These are phyloP conservation scores for Drosophila burlai DNA, from an alignment of 1,140 invertebrate genomes.

Conservation along the genomic window DNA sequence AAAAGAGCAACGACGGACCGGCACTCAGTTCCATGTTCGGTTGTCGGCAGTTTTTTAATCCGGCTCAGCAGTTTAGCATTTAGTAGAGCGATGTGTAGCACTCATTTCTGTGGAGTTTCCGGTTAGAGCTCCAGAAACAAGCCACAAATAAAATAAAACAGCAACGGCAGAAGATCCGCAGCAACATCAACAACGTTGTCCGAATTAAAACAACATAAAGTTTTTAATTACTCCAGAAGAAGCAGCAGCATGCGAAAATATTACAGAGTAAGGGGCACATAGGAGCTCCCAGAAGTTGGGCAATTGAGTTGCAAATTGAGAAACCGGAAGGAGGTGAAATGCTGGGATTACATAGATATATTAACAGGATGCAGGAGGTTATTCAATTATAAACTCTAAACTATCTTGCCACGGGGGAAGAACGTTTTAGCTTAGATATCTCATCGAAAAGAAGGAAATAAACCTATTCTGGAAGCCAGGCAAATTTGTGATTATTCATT, in stretches of 20 bases:
- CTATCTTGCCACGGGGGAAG: conserved; percentile 6
- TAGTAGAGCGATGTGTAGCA: conserved; percentile 56
- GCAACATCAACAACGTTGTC: conserved; percentile 51
- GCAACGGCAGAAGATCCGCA: conserved; percentile 37
- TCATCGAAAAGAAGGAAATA: background rate
- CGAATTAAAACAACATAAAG: conserved; percentile 74
- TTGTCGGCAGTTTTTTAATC: conserved; percentile 53
- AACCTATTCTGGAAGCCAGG: background rate
- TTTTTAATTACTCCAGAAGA: conserved; percentile 63
- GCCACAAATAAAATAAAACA: conserved; percentile 15
- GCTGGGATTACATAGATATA: conserved; percentile 23
- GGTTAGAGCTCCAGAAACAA: conserved; percentile 49
- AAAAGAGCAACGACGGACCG: conserved; percentile 40
- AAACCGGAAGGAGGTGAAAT: conserved; percentile 6
- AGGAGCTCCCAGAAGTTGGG: conserved; percentile 27
- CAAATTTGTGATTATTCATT: background rate
- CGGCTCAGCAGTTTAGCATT: conserved; percentile 69
- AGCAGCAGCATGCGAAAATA: conserved; percentile 32
- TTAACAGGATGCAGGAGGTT: conserved; percentile 8
- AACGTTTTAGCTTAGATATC: conserved; percentile 1
- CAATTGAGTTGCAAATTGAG: conserved; percentile 56
- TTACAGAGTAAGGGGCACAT: conserved; percentile 4
- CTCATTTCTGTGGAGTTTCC: conserved; percentile 67
- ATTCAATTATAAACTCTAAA: conserved; percentile 31
- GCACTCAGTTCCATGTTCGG: conserved; percentile 10